These are phyloP conservation scores for Octopus sinensis DNA, from an alignment of 1,140 invertebrate species.

Conservation along the genomic window DNA sequence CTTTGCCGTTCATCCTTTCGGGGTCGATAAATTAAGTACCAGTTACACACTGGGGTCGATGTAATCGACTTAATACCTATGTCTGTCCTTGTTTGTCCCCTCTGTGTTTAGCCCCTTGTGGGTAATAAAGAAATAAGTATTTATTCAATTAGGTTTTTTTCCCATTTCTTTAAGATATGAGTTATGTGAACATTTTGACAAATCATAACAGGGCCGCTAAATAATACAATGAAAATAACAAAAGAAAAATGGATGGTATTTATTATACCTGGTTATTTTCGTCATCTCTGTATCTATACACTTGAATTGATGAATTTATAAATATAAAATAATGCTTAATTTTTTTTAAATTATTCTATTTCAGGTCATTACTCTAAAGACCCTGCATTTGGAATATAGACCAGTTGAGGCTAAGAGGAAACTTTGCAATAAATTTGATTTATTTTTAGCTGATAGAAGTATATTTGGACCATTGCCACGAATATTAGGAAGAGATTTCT, in stretches of 20 bases:
- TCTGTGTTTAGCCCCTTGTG: too few species aligned
- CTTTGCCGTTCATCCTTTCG: too few species aligned
- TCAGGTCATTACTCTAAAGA: slow-evolving; percentile 54
- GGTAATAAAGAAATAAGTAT: too few species aligned
- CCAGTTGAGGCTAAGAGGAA: slow-evolving; percentile 51
- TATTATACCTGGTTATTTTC: background rate
- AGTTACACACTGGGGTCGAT: too few species aligned
- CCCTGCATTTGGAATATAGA: slow-evolving; percentile 53
- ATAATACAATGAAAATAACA: background rate
- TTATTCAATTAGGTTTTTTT: too few species aligned
- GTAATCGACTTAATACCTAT: too few species aligned
- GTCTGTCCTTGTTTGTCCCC: too few species aligned
- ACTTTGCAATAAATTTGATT: slow-evolving; percentile 50
- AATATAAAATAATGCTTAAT: background rate
- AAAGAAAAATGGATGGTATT: background rate
- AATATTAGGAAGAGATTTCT: slow-evolving; percentile 52
- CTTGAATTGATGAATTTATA: background rate
- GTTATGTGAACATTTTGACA: background rate
- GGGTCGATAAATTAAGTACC: too few species aligned
- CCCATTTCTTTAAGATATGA: too few species aligned
- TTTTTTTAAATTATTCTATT: slow-evolving; percentile 16
- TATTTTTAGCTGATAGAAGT: slow-evolving; percentile 52
- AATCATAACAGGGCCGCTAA: background rate
- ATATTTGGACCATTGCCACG: slow-evolving; percentile 45
- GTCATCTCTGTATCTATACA: background rate